phyloP scores from a whole-genome alignment of 2,888 invertebrate genomes.

The Sphaeridia pumilis region DNA sequence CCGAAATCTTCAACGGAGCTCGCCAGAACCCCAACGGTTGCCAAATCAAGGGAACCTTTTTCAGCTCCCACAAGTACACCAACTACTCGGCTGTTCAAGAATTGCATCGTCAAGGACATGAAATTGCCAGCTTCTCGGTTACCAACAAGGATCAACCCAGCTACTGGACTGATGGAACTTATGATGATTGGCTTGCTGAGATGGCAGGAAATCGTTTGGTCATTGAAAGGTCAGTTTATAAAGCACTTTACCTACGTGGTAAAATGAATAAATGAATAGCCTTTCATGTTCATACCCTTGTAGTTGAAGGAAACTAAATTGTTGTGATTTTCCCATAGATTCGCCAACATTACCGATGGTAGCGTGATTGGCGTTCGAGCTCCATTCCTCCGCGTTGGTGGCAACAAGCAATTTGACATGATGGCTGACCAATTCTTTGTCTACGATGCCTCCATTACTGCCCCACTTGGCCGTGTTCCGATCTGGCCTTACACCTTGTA shows the following conservation, averaged over 20 bases:
- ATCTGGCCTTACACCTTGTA: slow-evolving; percentile 98
- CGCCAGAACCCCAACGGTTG: slow-evolving; percentile 88
- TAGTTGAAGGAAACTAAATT: neutral
- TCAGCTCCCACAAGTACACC: slow-evolving; percentile 75
- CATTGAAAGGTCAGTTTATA: slow-evolving; percentile 47
- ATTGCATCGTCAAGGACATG: slow-evolving; percentile 61
- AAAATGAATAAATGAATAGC: neutral
- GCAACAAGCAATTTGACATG: slow-evolving; percentile 94
- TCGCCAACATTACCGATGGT: slow-evolving; percentile 83
- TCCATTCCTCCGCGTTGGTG: slow-evolving; percentile 80
- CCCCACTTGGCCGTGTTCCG: slow-evolving; percentile 77
- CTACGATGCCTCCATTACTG: slow-evolving; percentile 90
- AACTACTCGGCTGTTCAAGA: slow-evolving; percentile 20
- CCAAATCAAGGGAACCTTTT: slow-evolving; percentile 58
- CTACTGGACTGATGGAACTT: slow-evolving; percentile 72
- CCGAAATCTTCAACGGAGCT: slow-evolving; percentile 69
- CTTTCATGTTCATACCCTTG: neutral
- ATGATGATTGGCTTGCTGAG: slow-evolving; percentile 87
- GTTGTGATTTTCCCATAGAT: slow-evolving; percentile 45
- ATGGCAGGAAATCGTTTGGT: slow-evolving; percentile 85
- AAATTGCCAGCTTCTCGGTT: slow-evolving; percentile 67
- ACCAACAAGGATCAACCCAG: slow-evolving; percentile 86
- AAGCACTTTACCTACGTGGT: too few species aligned
- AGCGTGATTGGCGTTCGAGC: slow-evolving; percentile 83
- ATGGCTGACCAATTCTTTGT: slow-evolving; percentile 83